Base-by-base conservation (phyloP, 2,113 vertebrate genomes). In the Campylomormyrus numenius region DNA sequence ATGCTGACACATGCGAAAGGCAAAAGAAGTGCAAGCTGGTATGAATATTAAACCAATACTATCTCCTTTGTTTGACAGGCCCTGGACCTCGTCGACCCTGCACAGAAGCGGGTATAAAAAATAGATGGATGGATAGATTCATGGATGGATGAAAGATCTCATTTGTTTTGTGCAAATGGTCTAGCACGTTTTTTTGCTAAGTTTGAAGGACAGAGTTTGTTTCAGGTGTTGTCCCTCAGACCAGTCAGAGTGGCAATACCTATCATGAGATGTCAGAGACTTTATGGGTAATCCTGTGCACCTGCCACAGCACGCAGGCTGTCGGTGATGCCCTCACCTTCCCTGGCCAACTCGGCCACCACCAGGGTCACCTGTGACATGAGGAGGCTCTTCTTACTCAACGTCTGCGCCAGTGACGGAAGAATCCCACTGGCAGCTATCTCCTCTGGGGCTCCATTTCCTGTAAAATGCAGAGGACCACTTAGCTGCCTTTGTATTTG, bases 281-380 rank as follows among this genome's bases (percentile, higher is more conserved):
- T 42, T 15, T 42, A 17, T 39, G 35, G 31, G 31, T 42, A 83
- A 83, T 19, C 15, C 7, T 19, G 77, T 21, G 19, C 27, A 83
- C 19, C 15, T 45, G 42, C 35, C 9, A 19, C 13, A 6, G 10
- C 45, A 49, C 13, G 3, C n/a, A 27, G 24, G 7, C 24, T 27
- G 24, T 17, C 11, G 74, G 86, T 87, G 52, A 49, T 46, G 91
- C 39, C 50, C n/a, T 89, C 93, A 97, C 97, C 97, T 88, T 97
- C 96, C 90, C 96, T 95, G 70, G 96, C 95, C 93, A 97, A 95
- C 92, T 98, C 97, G 62, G 97, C 97, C 70, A 97, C 95, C 91
- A 97, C 92, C 66, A 97, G 94, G 5, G 96, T 95, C 91, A 96
- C 96, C 93, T 96, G 95, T 85, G 95, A 92, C 85, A 94, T 95